Base-by-base conservation (phyloP, 2,113 vertebrate genomes). In the Morone saxatilis region DNA sequence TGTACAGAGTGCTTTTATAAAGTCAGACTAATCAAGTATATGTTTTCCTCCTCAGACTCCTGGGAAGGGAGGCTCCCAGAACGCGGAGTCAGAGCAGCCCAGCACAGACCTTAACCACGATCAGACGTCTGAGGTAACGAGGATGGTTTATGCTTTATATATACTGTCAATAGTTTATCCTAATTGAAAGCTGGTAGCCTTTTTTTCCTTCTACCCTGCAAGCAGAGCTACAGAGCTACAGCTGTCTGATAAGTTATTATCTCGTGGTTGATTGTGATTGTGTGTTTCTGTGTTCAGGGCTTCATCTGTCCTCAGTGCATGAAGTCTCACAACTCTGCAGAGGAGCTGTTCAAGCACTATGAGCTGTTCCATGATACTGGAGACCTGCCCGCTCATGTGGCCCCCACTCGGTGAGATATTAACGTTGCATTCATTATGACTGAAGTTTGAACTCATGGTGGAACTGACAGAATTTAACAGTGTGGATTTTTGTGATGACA, bases 301-400 rank as follows among this genome's bases (percentile, higher is more conserved):
- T 99, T 99, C 93, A 99, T 99, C 94, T 99, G 99, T 95, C 99
- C 99, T 62, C 97, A 98, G 88, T 99, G 98, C 93, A 99, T 99
- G 99, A 99, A 99, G 93, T 98, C 99, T 77, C 98, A 99, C 93
- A 98, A 96, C 94, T 99, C 98, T 80, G 98, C 98, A 8, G 98
- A 99, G 89, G 99, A 99, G 86, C 96, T 99, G 75, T 99, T 98
- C 92, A 98, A 98, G 87, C 99, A 99, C 94, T 99, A 99, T 87
- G 96, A 99, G 93, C 96, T 97, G 67, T 98, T 97, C 93, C 98
- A 99, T 62, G 97, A 98, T 76, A 94, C 97, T 11, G 97, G 96
- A 88, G 97, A 96, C 85, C 97, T 97, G 67, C 95, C 97, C 53
- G 92, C 96, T 86, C 93, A 95, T 65, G 88, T 96, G 83, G 95